Evolutionary conservation across 2,797 vertebrate species (phyloP), one percentile per base, ranked within the genome.

Genomic region (Typhlichthys eigenmanni): DNA sequence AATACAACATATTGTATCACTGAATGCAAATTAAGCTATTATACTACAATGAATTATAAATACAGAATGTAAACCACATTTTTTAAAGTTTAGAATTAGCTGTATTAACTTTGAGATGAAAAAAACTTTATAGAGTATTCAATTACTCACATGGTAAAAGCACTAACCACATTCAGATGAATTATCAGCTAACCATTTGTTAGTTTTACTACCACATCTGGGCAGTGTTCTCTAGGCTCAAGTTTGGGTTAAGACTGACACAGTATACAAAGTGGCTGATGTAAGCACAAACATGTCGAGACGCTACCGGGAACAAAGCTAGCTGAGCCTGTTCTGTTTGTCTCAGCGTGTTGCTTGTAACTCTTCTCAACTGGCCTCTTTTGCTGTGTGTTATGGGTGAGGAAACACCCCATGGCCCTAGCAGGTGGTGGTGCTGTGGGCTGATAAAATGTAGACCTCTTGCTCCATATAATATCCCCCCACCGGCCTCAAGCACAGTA

Each of bases 381-480:
- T 17, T 50, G 1, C 34, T 45, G 17, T 58, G 48, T 49, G 19
- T 14, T 13, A 12, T 13, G 45, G 67, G 49, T 11, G 9, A 58
- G 80, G 77, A 63, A 83, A 84, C 81, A 80, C 75, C 62, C 78
- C 55, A 64, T 74, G 68, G 57, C 74, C 68, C 64, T 62, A 74
- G 77, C 83, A 84, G 82, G 84, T 88, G 85, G 76, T 79, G 71
- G 64, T 87, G 88, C 70, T 83, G 74, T 38, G 70, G 66, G 62
- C 81, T 88, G 91, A 93, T 92, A 92, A 92, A 64, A 75, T 74
- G 51, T 71, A 64, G 81, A 79, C 80, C 88, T 67, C 83, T 54
- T 68, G 52, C 47, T 24, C 14, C 50, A 3, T 50, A 14, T 6
- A 52, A 17, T 17, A 49, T 12, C 34, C 34, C 34, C 34, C 64